Percentiles rank a stretch among this genome's conserved stretches.
Evolutionary conservation across 2,113 vertebrate genomes (phyloP).

Genomic region (Ochotona princeps): DNA sequence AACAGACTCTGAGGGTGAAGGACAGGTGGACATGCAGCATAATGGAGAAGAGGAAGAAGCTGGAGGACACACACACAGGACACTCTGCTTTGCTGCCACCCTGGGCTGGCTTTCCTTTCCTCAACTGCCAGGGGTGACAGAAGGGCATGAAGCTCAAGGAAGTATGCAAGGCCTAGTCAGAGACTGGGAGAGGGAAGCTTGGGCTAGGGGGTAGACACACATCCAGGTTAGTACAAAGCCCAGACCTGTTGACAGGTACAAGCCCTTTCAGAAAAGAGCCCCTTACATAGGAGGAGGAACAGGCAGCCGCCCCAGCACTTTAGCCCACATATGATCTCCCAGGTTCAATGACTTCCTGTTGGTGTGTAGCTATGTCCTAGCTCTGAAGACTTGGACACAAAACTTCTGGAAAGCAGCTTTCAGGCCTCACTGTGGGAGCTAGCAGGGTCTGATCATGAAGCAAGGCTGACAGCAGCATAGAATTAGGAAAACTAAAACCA

Average conservation of each 20-base stretch:
- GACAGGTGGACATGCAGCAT: not conserved
- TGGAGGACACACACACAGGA: not conserved
- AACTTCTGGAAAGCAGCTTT: not conserved
- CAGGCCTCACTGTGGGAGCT: not conserved
- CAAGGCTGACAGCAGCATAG: not conserved
- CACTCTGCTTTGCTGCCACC: not conserved
- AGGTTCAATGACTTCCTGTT: constrained; percentile 68
- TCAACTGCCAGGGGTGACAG: not conserved
- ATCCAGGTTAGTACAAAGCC: not conserved
- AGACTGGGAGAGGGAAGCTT: not conserved
- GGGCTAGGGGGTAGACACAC: not conserved
- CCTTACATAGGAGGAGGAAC: not conserved
- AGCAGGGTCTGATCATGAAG: not conserved
- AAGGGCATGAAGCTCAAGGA: not conserved
- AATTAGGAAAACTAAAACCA: not conserved
- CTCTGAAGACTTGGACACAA: not conserved
- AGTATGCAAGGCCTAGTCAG: not conserved
- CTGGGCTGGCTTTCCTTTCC: not conserved
- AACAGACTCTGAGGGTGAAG: not conserved
- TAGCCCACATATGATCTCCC: not conserved
- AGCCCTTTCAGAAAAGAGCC: constrained; percentile 41
- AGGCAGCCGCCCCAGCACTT: constrained; percentile 35
- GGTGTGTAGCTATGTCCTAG: constrained; percentile 4
- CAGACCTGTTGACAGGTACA: not conserved
- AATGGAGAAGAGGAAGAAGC: not conserved